A percentile compares a stretch with the other conserved stretches of the same genome.
Evolutionary conservation across 2,888 invertebrate genomes (phyloP).

Genomic region (Microctonus brassicae): DNA sequence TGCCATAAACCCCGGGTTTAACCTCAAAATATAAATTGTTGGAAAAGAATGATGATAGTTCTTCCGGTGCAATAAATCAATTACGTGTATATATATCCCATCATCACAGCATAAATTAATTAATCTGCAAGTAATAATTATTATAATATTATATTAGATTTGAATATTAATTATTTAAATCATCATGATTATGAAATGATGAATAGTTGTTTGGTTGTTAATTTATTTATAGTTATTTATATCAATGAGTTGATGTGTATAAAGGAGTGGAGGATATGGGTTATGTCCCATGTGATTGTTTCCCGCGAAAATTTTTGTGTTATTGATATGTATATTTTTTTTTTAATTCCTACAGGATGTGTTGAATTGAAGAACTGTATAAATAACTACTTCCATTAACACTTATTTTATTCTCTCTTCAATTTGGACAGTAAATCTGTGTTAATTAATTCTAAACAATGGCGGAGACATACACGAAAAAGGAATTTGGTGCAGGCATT

Average conservation of each 20-base stretch:
- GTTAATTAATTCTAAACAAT: conserved; percentile 51
- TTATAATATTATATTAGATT: no score
- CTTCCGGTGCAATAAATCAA: no score
- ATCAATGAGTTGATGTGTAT: no score
- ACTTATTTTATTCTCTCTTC: conserved; percentile 3
- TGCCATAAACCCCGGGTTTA: not conserved
- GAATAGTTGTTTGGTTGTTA: no score
- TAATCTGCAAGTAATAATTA: not conserved
- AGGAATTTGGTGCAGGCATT: conserved; percentile 63
- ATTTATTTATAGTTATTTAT: no score
- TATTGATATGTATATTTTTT: not conserved
- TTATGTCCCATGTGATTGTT: not conserved
- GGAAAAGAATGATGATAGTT: not conserved
- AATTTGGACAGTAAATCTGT: not conserved
- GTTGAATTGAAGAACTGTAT: conserved; percentile 3
- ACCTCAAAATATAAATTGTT: conserved; percentile 17
- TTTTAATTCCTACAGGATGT: not conserved
- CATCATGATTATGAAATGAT: no score
- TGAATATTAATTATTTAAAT: no score
- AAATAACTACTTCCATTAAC: no score
- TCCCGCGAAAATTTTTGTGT: not conserved
- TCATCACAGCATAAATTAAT: no score
- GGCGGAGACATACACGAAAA: conserved; percentile 67
- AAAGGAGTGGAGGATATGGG: not conserved
- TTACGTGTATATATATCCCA: no score